Evolutionary conservation across 2,113 vertebrate species (phyloP), one percentile per base, ranked within the genome.

Genomic region (Atrichornis clamosus): DNA sequence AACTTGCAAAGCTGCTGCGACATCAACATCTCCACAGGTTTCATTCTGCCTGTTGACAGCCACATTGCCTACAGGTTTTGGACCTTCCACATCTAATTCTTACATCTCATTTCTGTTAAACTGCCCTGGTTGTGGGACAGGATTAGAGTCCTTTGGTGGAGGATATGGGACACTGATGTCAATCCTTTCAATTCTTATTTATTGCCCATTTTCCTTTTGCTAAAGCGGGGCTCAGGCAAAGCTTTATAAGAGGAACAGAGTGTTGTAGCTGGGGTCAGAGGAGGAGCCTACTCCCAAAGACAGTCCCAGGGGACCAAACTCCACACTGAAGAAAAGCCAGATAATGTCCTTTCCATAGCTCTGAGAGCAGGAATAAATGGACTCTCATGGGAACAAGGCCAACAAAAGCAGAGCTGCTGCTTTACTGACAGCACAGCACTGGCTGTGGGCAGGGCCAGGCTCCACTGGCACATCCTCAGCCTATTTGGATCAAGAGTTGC

Each of bases 1-100:
- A 97, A 95, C 84, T 96, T 96, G 96, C 91, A 97, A 97, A 96
- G 90, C 93, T 95, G 89, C 94, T 93, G 92, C 46, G 85, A 75
- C 77, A 75, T 79, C 85, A 84, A 74, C 94, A 95, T 80, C 93
- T 95, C 77, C 44, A 77, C 53, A 53, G 46, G 77, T 90, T 96
- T 82, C 84, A 67, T 87, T 96, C 84, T 91, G 80, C 69, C 78
- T 56, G 75, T 73, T 95, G 92, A 97, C 84, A 93, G 87, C 49
- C 60, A 70, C 58, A 35, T 8, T 77, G 82, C 85, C 80, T 79
- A 33, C 46, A 84, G 49, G 65, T 94, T 87, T 60, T 82, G 58
- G 65, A 55, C 64, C 23, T 88, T 89, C 75, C 55, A 62, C 28
- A 2, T 78, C 65, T 84, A 80, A 82, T 58, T 76, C 15, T 68